Base-by-base conservation (phyloP, 2,113 vertebrate genomes). In the Myocastor coypus region DNA sequence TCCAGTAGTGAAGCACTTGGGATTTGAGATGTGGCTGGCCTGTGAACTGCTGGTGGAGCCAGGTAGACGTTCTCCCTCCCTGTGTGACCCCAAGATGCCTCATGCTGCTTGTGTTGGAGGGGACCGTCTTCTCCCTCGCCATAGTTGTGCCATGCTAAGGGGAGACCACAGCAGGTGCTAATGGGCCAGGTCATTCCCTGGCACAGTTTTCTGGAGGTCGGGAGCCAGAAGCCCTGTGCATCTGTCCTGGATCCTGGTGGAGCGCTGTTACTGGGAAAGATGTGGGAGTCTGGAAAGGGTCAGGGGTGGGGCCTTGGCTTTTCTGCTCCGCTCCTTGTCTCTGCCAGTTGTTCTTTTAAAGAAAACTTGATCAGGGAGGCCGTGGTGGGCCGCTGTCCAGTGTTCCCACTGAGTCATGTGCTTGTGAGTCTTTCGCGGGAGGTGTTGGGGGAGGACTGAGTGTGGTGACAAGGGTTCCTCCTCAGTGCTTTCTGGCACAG, bases 241-340 rank as follows among this genome's bases (percentile, higher is more conserved):
- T 87, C n/a, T 46, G 13, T 10, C 6, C 3, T 59, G 52, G 40
- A 63, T 75, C 34, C 0, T 1, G 32, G 37, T 26, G 75, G 66
- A 50, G 57, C 14, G 1, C 30, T 1, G 0, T 81, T 37, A 28
- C 2, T 81, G 17, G 7, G 59, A 5, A 55, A 37, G 19, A 16
- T 80, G 37, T 1, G 17, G 50, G 30, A 13, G 14, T 8, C 8
- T 80, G n/a, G 26, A 59, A 68, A 40, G 5, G 42, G 9, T 24
- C n/a, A 13, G 63, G 46, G n/a, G 5, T 24, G 50, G 17, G 50
- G 46, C n/a, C 64, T 84, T 12, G 16, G 63, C 71, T 8, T 24
- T 10, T 50, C n/a, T 3, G 1, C 22, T 5, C 2, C 1, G 1
- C 19, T 59, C 3, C 32, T 64, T 24, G n/a, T n/a, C 50, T 6